These are phyloP conservation scores for Mastacembelus armatus DNA, from an alignment of 2,797 vertebrate species.

Conservation along the genomic window DNA sequence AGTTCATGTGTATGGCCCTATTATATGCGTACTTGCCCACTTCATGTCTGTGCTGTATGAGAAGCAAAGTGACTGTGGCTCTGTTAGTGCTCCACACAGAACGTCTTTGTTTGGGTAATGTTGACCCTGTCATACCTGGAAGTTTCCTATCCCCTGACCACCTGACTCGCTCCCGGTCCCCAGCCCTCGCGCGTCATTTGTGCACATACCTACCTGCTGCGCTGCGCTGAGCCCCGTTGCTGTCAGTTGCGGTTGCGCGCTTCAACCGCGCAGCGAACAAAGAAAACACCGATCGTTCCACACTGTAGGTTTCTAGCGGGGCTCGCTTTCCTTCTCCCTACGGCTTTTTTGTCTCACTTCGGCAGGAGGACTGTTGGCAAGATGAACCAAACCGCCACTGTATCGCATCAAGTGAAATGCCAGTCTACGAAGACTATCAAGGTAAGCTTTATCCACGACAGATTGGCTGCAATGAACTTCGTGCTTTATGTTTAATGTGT, in stretches of 20 bases:
- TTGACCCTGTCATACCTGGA: neutral
- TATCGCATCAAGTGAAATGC: constrained; percentile 93
- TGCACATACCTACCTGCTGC: constrained; percentile 18
- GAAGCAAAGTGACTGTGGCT: neutral
- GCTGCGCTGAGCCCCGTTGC: constrained; percentile 21
- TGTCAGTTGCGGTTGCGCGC: constrained; percentile 61
- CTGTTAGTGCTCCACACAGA: neutral
- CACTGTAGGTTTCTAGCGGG: constrained; percentile 14
- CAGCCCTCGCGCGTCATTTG: constrained; percentile 28
- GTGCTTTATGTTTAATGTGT: neutral
- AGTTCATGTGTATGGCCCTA: too few relatives aligned
- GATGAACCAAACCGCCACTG: constrained; percentile 95
- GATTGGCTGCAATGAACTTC: constrained; percentile 7
- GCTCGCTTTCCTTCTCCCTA: constrained; percentile 8
- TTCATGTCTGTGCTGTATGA: neutral
- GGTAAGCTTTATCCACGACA: constrained; percentile 73
- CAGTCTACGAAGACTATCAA: constrained; percentile 89
- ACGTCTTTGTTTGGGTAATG: neutral
- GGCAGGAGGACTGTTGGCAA: constrained; percentile 66
- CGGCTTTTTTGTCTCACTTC: constrained; percentile 39
- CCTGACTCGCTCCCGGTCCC: constrained; percentile 47
- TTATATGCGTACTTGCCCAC: too few relatives aligned
- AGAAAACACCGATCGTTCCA: constrained; percentile 12
- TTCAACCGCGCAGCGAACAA: constrained; percentile 24
- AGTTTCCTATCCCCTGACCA: neutral